Evolutionary conservation across 2,797 vertebrate species (phyloP), one percentile per base, ranked within the genome.

Genomic region (Myotis daubentonii): DNA sequence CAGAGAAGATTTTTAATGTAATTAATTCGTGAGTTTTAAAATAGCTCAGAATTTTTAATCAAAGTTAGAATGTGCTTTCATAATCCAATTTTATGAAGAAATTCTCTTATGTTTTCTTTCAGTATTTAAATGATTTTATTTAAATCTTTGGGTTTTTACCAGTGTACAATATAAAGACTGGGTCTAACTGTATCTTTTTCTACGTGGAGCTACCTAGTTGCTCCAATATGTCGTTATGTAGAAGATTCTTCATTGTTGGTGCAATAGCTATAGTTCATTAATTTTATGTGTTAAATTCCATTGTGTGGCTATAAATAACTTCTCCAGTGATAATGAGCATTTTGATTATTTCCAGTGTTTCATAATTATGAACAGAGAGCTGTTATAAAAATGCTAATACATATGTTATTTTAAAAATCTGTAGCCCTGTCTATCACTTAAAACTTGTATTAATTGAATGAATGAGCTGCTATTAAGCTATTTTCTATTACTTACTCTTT

Each of bases 371-470:
- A 93, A 86, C 17, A 86, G 23, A 86, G 23, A 94, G 33, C 8
- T 57, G 17, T 28, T 41, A 22, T 81, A 86, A 81, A 74, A 6
- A 62, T 70, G 28, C 22, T 70, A 75, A 87, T 33, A 41, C 5
- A 75, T 19, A 16, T 22, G 22, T 88, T 68, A 68, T 60, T 95
- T 93, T 89, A 88, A 57, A 92, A 91, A 72, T 62, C 36, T 91
- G 6, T 53, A 83, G 4, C 6, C 79, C 36, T 88, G 2, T 62
- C 33, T 82, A 71, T 80, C 41, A 78, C 3, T 36, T 89, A 33
- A 25, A 71, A 8, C 16, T 85, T 71, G 7, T 30, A 90, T 71
- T 92, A 90, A 57, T 7, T 92, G 51, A 38, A 87, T 85, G 76
- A 93, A 23, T 62, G 25, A 93, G 62, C 62, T 83, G 8, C 25